Percentiles rank a stretch among this genome's conserved stretches.
Conservation (phyloP, 2,113 vertebrate species). For the Meleagris gallopavo region DNA sequence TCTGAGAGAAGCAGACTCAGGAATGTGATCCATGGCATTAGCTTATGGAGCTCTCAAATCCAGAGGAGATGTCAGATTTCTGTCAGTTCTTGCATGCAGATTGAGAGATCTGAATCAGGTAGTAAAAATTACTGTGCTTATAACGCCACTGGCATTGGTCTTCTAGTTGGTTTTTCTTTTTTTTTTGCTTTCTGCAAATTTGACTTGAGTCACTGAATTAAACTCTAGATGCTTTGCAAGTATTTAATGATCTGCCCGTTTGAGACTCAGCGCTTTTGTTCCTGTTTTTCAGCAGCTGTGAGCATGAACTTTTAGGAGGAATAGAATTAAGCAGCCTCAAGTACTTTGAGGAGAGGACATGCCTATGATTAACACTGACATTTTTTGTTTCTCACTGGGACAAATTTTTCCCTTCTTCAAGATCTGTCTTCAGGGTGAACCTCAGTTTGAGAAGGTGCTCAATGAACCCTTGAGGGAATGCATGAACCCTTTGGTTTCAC, state of each 20-base stretch:
- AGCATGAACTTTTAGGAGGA: not conserved
- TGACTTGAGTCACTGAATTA: not conserved
- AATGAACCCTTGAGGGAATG: not conserved
- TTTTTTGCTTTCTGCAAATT: not conserved
- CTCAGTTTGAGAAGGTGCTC: not conserved
- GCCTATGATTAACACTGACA: not conserved
- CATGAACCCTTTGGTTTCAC: not conserved
- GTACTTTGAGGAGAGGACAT: not conserved
- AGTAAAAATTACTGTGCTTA: slow-evolving; percentile 5
- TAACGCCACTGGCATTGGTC: not conserved
- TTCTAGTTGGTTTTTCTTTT: not conserved
- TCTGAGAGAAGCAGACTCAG: not conserved
- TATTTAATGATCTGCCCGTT: not conserved
- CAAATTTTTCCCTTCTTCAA: not conserved
- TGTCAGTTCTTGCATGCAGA: slow-evolving; percentile 18
- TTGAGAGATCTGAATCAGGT: slow-evolving; percentile 36
- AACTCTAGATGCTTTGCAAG: not conserved
- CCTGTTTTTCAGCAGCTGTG: not conserved
- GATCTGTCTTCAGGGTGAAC: not conserved
- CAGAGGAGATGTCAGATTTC: slow-evolving; percentile 24
- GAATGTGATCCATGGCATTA: slow-evolving; percentile 7
- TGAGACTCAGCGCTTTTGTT: not conserved
- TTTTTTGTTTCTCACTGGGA: not conserved
- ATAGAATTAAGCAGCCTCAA: not conserved
- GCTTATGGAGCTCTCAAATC: slow-evolving; percentile 21